phyloP scores from a whole-genome alignment of 1,140 invertebrate species.

The Cotesia glomerata region DNA sequence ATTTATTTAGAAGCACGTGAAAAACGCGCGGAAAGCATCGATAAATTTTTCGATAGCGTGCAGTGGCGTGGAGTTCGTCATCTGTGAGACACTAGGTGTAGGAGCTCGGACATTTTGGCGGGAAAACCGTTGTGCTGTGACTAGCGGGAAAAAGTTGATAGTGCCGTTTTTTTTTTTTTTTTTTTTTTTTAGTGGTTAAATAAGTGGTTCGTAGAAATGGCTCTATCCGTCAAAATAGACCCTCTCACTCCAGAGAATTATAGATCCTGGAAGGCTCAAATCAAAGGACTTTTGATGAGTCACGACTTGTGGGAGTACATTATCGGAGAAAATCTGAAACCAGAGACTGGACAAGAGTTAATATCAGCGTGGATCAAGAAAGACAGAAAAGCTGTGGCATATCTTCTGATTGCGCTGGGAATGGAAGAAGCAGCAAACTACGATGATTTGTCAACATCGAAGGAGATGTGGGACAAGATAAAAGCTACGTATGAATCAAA shows the following conservation, averaged over 20 bases:
- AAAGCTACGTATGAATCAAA: constrained; percentile 31
- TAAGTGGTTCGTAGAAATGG: not conserved
- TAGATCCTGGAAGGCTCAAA: not conserved
- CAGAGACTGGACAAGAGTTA: not conserved
- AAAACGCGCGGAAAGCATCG: no score
- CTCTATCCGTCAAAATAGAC: not conserved
- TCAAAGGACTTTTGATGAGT: not conserved
- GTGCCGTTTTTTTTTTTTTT: not conserved
- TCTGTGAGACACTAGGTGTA: not conserved
- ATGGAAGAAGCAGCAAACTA: not conserved
- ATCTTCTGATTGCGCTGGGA: constrained; percentile 8
- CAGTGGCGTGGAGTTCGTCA: constrained; percentile 7
- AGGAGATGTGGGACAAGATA: constrained; percentile 32
- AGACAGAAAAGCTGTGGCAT: constrained; percentile 3
- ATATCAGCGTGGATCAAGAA: constrained; percentile 11
- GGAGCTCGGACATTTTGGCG: not conserved
- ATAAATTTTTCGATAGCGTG: not conserved
- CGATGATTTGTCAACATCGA: constrained; percentile 27
- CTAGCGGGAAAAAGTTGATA: not conserved
- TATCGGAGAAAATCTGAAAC: constrained; percentile 11
- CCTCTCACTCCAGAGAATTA: constrained; percentile 1
- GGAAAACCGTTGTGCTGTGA: not conserved
- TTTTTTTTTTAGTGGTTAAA: no score
- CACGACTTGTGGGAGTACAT: constrained; percentile 11
- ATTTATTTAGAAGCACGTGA: constrained; percentile 25